These are phyloP conservation scores for Psittacara wagleri DNA, from an alignment of 2,113 vertebrate species.

Conservation along the genomic window DNA sequence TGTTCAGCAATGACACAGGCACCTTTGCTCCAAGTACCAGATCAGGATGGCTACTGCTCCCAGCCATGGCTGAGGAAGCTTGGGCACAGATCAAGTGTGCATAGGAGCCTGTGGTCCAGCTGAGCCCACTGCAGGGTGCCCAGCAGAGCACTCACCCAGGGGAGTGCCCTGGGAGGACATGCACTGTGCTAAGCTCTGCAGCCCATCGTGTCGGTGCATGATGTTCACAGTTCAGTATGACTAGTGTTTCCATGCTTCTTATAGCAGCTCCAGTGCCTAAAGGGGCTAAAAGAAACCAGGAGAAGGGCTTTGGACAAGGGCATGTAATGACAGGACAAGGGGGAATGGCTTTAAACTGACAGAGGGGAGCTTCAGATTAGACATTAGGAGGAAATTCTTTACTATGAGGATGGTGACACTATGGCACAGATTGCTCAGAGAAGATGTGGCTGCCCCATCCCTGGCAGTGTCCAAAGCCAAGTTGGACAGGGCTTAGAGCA, in stretches of 20 bases:
- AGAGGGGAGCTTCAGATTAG: background rate
- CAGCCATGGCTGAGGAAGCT: background rate
- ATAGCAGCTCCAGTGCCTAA: background rate
- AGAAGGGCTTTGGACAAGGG: background rate
- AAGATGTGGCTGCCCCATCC: background rate
- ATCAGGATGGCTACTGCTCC: background rate
- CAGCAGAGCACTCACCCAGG: background rate
- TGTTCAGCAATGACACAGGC: background rate
- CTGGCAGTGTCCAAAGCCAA: background rate
- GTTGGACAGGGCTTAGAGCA: background rate
- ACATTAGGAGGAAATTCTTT: background rate
- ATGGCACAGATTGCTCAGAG: background rate
- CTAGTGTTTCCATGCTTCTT: background rate
- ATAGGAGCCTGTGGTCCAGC: background rate
- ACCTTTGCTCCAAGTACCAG: background rate
- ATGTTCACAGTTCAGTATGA: background rate
- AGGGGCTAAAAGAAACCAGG: background rate
- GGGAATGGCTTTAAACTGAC: background rate
- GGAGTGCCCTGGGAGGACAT: background rate
- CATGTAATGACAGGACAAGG: background rate
- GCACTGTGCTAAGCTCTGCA: background rate
- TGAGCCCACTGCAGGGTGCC: background rate
- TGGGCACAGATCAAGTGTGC: background rate
- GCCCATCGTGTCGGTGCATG: background rate
- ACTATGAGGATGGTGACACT: background rate